Evolutionary conservation across 2,113 vertebrate genomes (phyloP).

Genomic region (Microtus montanus): DNA sequence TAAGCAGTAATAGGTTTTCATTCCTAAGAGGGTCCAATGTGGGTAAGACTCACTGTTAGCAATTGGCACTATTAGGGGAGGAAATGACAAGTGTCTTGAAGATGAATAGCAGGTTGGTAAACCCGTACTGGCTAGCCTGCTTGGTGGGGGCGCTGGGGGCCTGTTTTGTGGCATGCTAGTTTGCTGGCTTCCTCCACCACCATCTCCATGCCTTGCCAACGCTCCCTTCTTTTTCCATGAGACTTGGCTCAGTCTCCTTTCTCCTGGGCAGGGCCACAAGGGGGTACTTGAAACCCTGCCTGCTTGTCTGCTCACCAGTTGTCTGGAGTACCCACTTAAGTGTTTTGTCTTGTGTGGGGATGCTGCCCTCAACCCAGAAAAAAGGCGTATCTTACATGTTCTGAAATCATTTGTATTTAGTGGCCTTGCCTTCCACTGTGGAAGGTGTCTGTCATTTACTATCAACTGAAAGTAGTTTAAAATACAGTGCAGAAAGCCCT

Average conservation of each 20-base stretch:
- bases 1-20: background rate
- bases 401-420: background rate
- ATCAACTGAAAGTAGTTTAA: background rate
- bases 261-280: background rate
- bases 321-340: background rate
- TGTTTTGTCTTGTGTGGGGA: background rate
- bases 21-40: background rate
- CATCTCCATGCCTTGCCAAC: background rate
- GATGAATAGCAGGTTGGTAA: background rate
- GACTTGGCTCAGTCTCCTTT: background rate
- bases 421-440: background rate
- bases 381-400: background rate
- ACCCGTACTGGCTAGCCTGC: background rate
- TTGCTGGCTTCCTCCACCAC: background rate
- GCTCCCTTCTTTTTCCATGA: background rate
- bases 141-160: background rate
- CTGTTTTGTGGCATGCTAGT: background rate
- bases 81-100: background rate
- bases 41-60: too few species aligned
- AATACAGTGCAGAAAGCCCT: background rate
- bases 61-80: background rate
- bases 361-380: background rate
- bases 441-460: background rate
- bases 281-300: too few species aligned
- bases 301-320: background rate